phyloP scores from a whole-genome alignment of 2,113 vertebrate species.

The Podarcis cretensis region DNA sequence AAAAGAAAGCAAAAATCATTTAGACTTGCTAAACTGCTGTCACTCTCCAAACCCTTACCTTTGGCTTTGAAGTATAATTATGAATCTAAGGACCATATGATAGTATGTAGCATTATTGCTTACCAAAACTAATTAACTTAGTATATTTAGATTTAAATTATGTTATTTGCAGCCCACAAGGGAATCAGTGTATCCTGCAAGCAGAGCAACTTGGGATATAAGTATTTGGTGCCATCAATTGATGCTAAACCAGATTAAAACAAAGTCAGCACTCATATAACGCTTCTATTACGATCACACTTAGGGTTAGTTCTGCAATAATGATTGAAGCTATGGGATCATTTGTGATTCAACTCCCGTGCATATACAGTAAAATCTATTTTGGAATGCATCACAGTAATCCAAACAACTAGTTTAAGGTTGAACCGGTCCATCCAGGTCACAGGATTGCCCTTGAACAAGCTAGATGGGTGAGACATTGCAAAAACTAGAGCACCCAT shows the following conservation, averaged over 20 bases:
- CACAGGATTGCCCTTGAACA: background rate
- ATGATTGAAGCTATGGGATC: too few relatives aligned
- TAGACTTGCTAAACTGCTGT: slow-evolving; percentile 52
- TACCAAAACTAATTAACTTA: slow-evolving; percentile 45
- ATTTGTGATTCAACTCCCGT: too few relatives aligned
- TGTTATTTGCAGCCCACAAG: background rate
- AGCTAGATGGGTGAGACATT: background rate
- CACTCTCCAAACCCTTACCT: slow-evolving; percentile 49
- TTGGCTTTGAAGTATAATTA: slow-evolving; percentile 31
- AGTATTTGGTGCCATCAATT: background rate
- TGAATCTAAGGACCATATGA: slow-evolving; percentile 37
- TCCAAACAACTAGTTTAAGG: background rate
- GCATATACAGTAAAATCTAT: background rate
- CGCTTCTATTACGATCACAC: background rate
- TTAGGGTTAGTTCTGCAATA: background rate
- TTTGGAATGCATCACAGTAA: background rate
- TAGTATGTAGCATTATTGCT: slow-evolving; percentile 22
- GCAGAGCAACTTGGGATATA: background rate
- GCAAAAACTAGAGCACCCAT: too few relatives aligned
- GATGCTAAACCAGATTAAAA: background rate
- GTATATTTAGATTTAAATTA: slow-evolving; percentile 36
- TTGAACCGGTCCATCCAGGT: background rate
- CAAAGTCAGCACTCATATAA: background rate
- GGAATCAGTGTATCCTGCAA: background rate
- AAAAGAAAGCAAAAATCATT: slow-evolving; percentile 58